These are phyloP conservation scores for Neotoma lepida DNA, from an alignment of 2,113 vertebrate genomes.

Conservation along the genomic window DNA sequence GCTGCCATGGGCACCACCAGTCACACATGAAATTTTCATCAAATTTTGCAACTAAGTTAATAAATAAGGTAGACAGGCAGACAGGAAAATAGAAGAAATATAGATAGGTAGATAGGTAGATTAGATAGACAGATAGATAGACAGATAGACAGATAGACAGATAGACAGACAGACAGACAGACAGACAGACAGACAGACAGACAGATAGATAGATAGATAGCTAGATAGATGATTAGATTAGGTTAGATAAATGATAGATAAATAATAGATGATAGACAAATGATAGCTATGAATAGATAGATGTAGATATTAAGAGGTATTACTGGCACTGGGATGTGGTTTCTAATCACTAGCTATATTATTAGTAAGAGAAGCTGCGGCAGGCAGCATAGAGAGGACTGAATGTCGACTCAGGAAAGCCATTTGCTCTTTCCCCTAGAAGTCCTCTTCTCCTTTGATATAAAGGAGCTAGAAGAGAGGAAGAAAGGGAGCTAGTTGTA, in stretches of 20 bases:
- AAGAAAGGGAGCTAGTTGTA: rapidly evolving
- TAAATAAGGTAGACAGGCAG: not conserved
- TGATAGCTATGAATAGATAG: not conserved
- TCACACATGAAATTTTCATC: not conserved
- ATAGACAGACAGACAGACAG: not conserved
- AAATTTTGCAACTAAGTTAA: not conserved
- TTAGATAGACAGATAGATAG: not conserved
- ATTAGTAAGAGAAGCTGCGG: not conserved
- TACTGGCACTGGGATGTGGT: not conserved
- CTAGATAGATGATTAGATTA: not conserved
- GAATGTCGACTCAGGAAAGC: not conserved
- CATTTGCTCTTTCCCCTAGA: not conserved
- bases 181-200: not conserved
- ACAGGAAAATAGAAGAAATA: not conserved
- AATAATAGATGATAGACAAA: not conserved
- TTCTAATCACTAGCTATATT: not conserved
- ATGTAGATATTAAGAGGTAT: not conserved
- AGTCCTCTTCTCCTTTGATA: not conserved
- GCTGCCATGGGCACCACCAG: not conserved
- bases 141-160: not conserved
- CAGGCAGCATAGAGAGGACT: not conserved
- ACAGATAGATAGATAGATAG: not conserved
- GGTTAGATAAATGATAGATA: not conserved
- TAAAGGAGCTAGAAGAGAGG: not conserved
- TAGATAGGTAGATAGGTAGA: not conserved